Evolutionary conservation across 2,797 vertebrate species (phyloP).

Genomic region (Triplophysa bombifrons): DNA sequence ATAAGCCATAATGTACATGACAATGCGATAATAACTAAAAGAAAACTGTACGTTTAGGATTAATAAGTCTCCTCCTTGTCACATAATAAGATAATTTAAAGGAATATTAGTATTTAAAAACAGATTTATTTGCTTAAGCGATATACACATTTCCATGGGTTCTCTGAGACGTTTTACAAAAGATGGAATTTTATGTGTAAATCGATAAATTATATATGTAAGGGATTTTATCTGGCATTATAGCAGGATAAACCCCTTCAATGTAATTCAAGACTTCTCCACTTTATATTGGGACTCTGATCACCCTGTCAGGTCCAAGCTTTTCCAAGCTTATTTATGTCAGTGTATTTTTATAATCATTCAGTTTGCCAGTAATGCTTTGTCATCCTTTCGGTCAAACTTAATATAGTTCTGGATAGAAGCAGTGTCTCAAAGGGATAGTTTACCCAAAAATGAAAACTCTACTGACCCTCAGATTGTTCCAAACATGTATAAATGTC

Average conservation of each 20-base stretch:
- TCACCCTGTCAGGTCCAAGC: neutral
- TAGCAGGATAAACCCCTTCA: neutral
- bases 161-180: neutral
- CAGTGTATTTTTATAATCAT: conserved; percentile 2
- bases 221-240: neutral
- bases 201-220: neutral
- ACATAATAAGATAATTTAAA: neutral
- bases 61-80: neutral
- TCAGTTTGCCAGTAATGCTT: neutral
- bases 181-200: neutral
- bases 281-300: neutral
- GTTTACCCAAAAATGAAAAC: no score
- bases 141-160: neutral
- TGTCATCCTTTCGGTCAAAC: neutral
- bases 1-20: no score
- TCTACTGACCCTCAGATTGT: no score
- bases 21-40: no score
- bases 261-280: neutral
- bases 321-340: conserved; percentile 6
- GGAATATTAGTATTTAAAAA: no score
- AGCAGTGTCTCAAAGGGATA: neutral
- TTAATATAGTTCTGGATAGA: neutral
- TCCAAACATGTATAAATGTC: no score
- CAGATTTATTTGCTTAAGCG: no score
- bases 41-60: no score